Base-by-base conservation (phyloP, 2,888 invertebrate genomes). In the Ormyrus pomaceus region DNA sequence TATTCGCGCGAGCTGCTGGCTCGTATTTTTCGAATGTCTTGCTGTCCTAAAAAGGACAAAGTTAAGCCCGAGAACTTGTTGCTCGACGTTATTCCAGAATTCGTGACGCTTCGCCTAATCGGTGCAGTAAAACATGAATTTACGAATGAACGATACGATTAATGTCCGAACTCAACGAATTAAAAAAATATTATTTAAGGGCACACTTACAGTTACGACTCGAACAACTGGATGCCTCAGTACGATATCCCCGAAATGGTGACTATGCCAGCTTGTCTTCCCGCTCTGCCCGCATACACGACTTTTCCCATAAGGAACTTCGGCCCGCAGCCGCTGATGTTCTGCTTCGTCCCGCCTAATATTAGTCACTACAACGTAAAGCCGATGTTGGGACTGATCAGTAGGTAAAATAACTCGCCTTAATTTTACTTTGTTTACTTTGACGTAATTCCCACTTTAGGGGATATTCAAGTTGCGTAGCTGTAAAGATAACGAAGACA, bases 251-350 rank as follows among this genome's bases (percentile, higher is more conserved):
- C 90, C 45, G 83, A 84, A 74, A 83, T 81, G 11, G 81, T 91
- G 6, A 84, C 84, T 72, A 85, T 91, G 86, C 90, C 90, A 46
- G 84, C 90, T 7, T 87, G 88, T 61, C 50, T 87, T 13, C 87
- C 88, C 6, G 79, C 82, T 10, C 78, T 70, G 68, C 83, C 88
- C 2, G 86, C 84, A 34, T 89, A 89, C 73, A 86, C 89, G 11
- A 92, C 91, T 6, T 91, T 92, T 69, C 59, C 88, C 13, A 87
- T 92, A 34, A 87, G 86, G 83, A 87, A 88, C 71, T 85, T 84
- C 19, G 91, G 91, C 34, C 88, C 89, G 81, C 83, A 91, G 51
- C 91, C 92, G 5, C 86, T 92, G 13, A 88, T 91, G 83, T 92
- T 90, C 83, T 88, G 87, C 83, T 90, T 92, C 78, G 70, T 91